Evolutionary conservation across 1,140 invertebrate genomes (phyloP), one percentile per base, ranked within the genome.

Genomic region (Caerostris extrusa): DNA sequence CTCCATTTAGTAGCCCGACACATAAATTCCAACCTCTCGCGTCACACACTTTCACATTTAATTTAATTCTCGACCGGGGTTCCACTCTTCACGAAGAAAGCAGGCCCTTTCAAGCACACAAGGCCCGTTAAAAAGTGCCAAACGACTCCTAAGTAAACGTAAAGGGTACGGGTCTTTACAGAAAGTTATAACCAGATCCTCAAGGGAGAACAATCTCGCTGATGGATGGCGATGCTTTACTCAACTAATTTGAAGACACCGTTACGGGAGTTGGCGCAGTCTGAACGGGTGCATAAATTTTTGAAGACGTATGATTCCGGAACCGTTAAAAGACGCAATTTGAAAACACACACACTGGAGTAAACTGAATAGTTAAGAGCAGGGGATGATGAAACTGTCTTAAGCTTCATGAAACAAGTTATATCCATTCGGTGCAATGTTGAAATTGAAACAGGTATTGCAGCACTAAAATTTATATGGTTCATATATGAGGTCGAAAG

Each of bases 211-310:
- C 71, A 77, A 77, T 77, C 53, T 77, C 71, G 50, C 34, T 77
- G 71, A 77, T 77, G 71, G 19, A 77, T 12, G 71, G 71, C 71
- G 19, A 77, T 77, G 34, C 34, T 77, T 50, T 77, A 6, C 71
- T 53, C 71, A 50, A 77, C 71, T 77, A 77, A 77, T 77, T 77
- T 77, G 71, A 77, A 77, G 71, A 12, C n/a, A 7, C 71, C 71
- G 71, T 77, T 77, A 77, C 34, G 71, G 71, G 10, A 77, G 10
- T 50, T 50, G 50, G 34, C 12, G 10, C 34, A 5, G 53, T 77
- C 71, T 77, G 53, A 77, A 77, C 71, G 71, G 71, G 19, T 34
- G 71, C 71, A 77, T 77, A 77, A 77, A 77, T 34, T 77, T 77
- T 77, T 77, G 71, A 77, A 77, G 71, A 53, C 19, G 12, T 77